These are phyloP conservation scores for Phenacoccus solenopsis DNA, from an alignment of 1,140 invertebrate species.

Conservation along the genomic window DNA sequence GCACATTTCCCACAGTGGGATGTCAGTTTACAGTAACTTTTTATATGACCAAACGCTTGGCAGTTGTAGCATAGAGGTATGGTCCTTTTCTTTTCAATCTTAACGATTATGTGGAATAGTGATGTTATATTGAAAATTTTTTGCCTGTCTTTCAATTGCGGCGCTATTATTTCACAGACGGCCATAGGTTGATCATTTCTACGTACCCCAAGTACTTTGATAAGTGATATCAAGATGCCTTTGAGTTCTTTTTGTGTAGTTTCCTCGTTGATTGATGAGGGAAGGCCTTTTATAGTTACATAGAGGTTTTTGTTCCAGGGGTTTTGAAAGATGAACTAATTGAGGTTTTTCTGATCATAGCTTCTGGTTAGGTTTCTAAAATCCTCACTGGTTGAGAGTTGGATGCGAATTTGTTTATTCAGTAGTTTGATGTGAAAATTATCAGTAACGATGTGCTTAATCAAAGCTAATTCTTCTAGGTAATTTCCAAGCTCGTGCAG, in stretches of 20 bases:
- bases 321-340: not conserved
- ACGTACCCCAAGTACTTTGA: not conserved
- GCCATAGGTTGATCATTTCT: not conserved
- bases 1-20: constrained; percentile 33
- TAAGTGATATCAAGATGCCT: not conserved
- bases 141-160: not conserved
- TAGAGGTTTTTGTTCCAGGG: not conserved
- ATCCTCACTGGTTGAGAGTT: not conserved
- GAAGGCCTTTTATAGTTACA: not conserved
- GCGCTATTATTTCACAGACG: not conserved
- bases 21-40: constrained; percentile 29
- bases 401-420: not conserved
- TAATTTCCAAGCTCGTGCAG: not conserved
- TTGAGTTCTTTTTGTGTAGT: not conserved
- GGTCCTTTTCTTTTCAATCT: not conserved
- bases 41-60: constrained; percentile 33
- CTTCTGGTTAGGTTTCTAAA: not conserved
- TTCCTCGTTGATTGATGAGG: not conserved
- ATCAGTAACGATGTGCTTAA: not conserved
- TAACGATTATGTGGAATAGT: not conserved
- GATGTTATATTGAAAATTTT: constrained; percentile 18
- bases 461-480: not conserved
- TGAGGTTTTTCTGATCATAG: not conserved
- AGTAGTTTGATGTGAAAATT: not conserved
- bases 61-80: constrained; percentile 31